Conservation (phyloP, 2,797 vertebrate species). For the Myotis findleyi region DNA sequence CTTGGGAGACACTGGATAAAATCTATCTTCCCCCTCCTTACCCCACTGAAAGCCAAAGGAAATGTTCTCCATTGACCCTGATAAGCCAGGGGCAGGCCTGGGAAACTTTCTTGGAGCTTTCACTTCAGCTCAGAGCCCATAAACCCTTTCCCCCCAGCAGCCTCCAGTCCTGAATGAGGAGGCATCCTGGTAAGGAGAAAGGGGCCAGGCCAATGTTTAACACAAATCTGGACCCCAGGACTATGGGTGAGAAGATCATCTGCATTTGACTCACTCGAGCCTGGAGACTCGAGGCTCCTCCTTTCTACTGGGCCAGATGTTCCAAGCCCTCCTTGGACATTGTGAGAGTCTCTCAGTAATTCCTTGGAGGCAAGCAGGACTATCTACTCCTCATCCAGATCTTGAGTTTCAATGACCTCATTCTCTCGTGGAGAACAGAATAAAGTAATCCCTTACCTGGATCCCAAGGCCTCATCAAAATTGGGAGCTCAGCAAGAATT, state of each 20-base stretch:
- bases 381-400: not conserved
- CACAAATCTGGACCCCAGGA: not conserved
- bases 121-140: not conserved
- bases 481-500: not conserved
- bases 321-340: not conserved
- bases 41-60: conserved; percentile 8
- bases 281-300: not conserved
- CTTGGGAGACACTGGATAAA: not conserved
- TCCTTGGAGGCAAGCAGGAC: not conserved
- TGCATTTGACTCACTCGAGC: not conserved
- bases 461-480: not conserved
- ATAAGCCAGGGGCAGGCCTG: not conserved
- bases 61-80: not conserved
- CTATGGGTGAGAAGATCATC: not conserved
- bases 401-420: conserved; percentile 14
- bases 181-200: not conserved
- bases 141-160: not conserved
- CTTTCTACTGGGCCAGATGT: not conserved
- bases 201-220: not conserved
- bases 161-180: not conserved
- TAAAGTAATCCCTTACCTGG: not conserved
- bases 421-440: not conserved
- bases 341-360: not conserved
- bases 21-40: not conserved
- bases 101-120: not conserved